These are phyloP conservation scores for Ptilorrhoa leucosticta DNA, from an alignment of 2,113 vertebrate species.

Conservation along the genomic window DNA sequence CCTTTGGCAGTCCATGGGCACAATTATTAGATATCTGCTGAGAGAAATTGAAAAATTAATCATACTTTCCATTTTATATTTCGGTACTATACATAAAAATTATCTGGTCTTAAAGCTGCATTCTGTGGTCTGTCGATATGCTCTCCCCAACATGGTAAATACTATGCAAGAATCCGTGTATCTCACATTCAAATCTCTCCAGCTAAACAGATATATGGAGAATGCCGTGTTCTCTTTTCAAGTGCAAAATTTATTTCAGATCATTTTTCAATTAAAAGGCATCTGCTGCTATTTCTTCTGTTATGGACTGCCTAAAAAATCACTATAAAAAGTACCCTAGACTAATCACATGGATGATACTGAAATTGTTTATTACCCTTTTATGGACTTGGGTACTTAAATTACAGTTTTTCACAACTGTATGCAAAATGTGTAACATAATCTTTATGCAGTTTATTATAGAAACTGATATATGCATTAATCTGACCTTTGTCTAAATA, in stretches of 20 bases:
- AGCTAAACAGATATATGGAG: conserved; percentile 57
- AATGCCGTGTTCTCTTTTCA: conserved; percentile 58
- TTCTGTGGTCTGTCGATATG: conserved; percentile 44
- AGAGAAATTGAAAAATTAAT: conserved; percentile 99
- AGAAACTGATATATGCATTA: conserved; percentile 71
- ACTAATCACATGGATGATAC: conserved; percentile 64
- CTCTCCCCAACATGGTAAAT: conserved; percentile 45
- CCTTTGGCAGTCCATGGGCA: conserved; percentile 87
- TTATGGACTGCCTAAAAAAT: conserved; percentile 49
- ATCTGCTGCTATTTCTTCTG: conserved; percentile 63
- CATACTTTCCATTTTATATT: conserved; percentile 87
- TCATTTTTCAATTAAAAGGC: conserved; percentile 77
- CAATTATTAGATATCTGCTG: conserved; percentile 96
- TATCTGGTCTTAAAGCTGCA: conserved; percentile 67
- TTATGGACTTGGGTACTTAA: conserved; percentile 70
- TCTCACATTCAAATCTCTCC: conserved; percentile 46
- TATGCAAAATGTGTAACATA: conserved; percentile 74
- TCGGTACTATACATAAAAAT: conserved; percentile 81
- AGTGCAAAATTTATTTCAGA: conserved; percentile 70
- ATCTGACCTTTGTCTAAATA: conserved; percentile 71
- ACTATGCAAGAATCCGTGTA: conserved; percentile 11
- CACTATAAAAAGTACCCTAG: conserved; percentile 35
- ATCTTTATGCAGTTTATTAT: conserved; percentile 69
- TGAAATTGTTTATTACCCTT: conserved; percentile 74
- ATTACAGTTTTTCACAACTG: conserved; percentile 75